These are phyloP conservation scores for Corythucha ciliata DNA, from an alignment of 2,888 invertebrate species.

Conservation along the genomic window DNA sequence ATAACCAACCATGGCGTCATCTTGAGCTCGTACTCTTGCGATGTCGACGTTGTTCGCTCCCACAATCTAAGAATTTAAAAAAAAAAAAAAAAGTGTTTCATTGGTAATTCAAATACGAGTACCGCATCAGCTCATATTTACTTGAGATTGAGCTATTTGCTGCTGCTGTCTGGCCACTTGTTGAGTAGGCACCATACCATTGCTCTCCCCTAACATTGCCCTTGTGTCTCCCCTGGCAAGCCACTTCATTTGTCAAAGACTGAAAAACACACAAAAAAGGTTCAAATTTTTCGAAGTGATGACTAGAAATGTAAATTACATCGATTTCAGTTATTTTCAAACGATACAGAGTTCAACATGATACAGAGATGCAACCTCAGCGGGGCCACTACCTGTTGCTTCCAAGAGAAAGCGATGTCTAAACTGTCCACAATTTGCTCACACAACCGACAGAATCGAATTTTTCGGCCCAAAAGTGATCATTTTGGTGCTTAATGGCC, in stretches of 20 bases:
- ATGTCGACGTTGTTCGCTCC: conserved; percentile 28
- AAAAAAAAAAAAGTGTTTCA: conserved; percentile 5
- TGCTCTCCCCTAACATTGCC: conserved; percentile 38
- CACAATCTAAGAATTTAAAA: conserved; percentile 22
- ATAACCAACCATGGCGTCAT: conserved; percentile 88
- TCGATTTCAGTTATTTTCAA: no score
- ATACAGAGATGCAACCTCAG: no score
- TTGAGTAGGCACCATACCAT: conserved; percentile 35
- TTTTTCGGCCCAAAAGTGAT: no score
- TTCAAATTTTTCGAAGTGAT: neutral
- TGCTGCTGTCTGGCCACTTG: conserved; percentile 34
- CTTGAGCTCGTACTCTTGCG: conserved; percentile 50
- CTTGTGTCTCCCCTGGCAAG: conserved; percentile 35
- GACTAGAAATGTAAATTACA: neutral
- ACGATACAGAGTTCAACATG: neutral
- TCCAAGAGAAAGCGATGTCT: no score
- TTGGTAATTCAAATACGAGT: conserved; percentile 6
- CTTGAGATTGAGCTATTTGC: conserved; percentile 35
- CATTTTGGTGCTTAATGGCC: no score
- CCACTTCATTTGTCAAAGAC: conserved; percentile 38
- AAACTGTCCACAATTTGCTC: no score
- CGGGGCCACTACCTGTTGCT: no score
- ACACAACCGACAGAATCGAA: no score
- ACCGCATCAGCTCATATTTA: conserved; percentile 23
- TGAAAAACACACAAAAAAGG: conserved; percentile 7